Conservation (phyloP, 1,140 invertebrate species). For the Ylistrum balloti region DNA sequence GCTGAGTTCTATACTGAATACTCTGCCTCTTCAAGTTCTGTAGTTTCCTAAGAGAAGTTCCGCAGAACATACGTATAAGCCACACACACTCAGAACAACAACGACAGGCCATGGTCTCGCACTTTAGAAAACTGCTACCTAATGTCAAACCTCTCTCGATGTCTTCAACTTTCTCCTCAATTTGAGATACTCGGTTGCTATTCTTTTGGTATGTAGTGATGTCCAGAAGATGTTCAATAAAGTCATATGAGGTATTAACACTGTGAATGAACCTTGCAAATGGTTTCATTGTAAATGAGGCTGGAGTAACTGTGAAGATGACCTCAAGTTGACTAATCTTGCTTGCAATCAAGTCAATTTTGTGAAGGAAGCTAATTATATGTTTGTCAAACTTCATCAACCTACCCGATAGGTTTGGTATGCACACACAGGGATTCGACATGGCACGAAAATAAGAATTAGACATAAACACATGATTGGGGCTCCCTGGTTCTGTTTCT, state of each 20-base stretch:
- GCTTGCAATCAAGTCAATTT: not conserved
- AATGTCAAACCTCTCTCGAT: conserved; percentile 1
- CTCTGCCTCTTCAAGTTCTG: not conserved
- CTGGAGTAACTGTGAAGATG: not conserved
- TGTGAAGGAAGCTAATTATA: not conserved
- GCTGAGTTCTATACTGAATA: not conserved
- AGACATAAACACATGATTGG: conserved; percentile 5
- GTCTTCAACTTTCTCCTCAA: not conserved
- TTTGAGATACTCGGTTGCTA: not conserved
- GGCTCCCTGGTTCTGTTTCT: not conserved
- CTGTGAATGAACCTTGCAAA: not conserved
- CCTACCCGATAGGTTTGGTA: not conserved
- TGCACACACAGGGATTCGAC: conserved; percentile 8
- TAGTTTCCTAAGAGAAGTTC: not conserved
- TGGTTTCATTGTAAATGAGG: not conserved
- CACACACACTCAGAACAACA: conserved; percentile 18
- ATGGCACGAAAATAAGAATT: conserved; percentile 1
- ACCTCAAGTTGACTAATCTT: not conserved
- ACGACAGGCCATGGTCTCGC: not conserved
- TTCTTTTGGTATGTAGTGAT: not conserved
- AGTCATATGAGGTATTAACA: not conserved
- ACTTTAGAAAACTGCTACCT: not conserved
- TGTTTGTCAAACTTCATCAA: conserved; percentile 28
- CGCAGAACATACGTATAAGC: not conserved
- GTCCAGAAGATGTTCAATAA: not conserved